Conservation (phyloP, 1,140 invertebrate species). For the Solen grandis region DNA sequence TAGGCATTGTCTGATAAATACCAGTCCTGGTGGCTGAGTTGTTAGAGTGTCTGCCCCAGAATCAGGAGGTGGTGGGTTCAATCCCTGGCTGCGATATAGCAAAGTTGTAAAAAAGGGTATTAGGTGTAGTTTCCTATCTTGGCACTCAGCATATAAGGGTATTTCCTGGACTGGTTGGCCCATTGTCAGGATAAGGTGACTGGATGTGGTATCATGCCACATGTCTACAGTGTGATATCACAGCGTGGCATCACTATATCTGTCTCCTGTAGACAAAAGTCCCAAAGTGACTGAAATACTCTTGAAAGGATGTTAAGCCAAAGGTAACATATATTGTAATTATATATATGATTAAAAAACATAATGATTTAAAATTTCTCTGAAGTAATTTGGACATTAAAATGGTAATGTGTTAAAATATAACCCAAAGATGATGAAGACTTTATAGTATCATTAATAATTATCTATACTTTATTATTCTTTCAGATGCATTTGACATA, state of each 20-base stretch:
- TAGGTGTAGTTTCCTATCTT: no score
- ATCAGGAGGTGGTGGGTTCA: background rate
- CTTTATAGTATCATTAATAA: background rate
- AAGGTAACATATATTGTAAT: background rate
- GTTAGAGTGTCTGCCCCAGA: background rate
- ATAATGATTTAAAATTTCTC: background rate
- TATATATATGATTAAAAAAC: background rate
- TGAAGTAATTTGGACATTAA: background rate
- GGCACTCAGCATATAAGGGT: no score
- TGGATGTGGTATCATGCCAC: no score
- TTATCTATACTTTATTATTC: conserved; percentile 52
- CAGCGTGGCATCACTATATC: no score
- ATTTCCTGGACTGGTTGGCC: no score
- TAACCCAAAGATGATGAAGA: background rate
- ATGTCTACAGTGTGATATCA: no score
- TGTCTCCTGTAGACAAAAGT: no score
- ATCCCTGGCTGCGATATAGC: no score
- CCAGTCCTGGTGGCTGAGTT: background rate
- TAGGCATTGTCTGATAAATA: background rate
- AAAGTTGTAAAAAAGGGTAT: no score
- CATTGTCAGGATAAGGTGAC: no score
- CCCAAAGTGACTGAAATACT: no score
- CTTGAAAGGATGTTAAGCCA: no score
- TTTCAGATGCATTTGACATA: conserved; percentile 95
- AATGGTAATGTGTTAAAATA: background rate